Conservation (phyloP, 2,888 invertebrate genomes). For the Deroplatys truncata region DNA sequence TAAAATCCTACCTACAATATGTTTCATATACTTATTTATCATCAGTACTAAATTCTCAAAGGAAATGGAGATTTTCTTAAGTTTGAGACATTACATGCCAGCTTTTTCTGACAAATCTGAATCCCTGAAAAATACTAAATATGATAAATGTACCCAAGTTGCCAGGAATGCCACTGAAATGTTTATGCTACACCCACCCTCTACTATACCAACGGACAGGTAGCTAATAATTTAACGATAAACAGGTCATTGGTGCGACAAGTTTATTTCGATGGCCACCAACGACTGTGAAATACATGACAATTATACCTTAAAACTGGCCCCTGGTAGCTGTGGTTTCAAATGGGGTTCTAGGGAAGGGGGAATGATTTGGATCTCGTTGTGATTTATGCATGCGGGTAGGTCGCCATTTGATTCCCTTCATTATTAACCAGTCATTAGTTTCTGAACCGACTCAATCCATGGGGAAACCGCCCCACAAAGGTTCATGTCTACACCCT, state of each 20-base stretch:
- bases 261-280: neutral
- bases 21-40: no score
- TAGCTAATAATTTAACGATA: neutral
- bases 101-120: neutral
- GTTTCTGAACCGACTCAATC: neutral
- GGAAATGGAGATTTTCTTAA: no score
- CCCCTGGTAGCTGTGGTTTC: neutral
- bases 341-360: neutral
- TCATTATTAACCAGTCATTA: neutral
- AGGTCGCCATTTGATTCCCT: neutral
- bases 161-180: no score
- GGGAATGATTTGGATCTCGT: neutral
- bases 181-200: neutral
- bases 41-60: no score
- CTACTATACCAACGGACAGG: neutral
- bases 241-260: neutral
- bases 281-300: neutral
- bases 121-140: neutral
- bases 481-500: neutral
- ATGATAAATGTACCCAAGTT: neutral
- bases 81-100: neutral
- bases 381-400: neutral
- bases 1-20: no score
- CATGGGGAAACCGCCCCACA: neutral
- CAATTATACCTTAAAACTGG: neutral